Evolutionary conservation across 2,888 invertebrate genomes (phyloP).

Genomic region (Apodemia mormo): DNA sequence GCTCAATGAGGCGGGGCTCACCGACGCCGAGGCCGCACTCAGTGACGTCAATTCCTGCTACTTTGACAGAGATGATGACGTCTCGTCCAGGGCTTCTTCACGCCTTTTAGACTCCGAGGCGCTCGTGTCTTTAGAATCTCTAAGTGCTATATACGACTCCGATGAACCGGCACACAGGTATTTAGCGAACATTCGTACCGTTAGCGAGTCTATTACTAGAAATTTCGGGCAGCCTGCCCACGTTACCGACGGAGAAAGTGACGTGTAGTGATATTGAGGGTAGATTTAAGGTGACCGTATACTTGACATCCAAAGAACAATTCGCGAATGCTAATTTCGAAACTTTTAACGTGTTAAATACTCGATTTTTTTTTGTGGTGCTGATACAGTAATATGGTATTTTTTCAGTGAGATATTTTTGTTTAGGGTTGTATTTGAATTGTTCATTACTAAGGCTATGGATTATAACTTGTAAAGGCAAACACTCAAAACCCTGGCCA

Average conservation of each 20-base stretch:
- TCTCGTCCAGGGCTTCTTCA: constrained; percentile 92
- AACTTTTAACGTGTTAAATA: constrained; percentile 51
- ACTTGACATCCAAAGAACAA: constrained; percentile 50
- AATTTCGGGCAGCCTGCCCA: constrained; percentile 87
- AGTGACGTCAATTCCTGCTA: constrained; percentile 93
- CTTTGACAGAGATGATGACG: constrained; percentile 87
- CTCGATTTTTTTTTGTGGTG: constrained; percentile 47
- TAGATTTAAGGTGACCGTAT: constrained; percentile 11
- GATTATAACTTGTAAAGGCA: no score
- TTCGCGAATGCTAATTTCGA: constrained; percentile 36
- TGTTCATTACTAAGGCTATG: no score
- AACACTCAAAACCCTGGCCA: no score
- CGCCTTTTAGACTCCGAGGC: constrained; percentile 90
- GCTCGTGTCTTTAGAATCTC: constrained; percentile 88
- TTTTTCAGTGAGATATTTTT: background rate
- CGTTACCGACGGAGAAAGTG: constrained; percentile 86
- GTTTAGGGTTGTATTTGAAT: background rate
- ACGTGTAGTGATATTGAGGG: constrained; percentile 67
- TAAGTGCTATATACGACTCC: constrained; percentile 91
- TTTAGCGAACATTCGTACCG: constrained; percentile 87
- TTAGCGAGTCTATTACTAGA: constrained; percentile 88
- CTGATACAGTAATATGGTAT: background rate
- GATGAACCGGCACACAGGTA: constrained; percentile 85
- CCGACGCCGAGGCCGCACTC: constrained; percentile 93
- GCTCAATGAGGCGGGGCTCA: constrained; percentile 92